These are phyloP conservation scores for Hypomecis punctinalis DNA, from an alignment of 2,888 invertebrate species.

Conservation along the genomic window DNA sequence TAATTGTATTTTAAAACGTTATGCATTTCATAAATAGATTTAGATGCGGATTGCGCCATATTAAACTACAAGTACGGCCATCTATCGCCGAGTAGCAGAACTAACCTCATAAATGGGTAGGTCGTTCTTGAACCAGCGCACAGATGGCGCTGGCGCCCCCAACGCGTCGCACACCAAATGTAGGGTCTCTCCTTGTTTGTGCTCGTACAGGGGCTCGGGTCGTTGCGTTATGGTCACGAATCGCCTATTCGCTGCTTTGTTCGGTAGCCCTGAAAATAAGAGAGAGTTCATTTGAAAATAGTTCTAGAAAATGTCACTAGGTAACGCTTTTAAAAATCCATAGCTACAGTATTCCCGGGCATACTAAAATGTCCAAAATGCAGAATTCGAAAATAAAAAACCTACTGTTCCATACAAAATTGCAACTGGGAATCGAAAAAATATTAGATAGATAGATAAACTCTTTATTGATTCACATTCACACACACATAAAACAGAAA, in stretches of 20 bases:
- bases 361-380: too few relatives aligned
- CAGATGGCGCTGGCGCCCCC: conserved; percentile 92
- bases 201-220: conserved; percentile 76
- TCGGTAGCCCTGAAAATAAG: conserved; percentile 45
- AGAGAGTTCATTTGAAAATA: conserved; percentile 1
- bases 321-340: background rate
- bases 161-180: conserved; percentile 92
- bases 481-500: too few relatives aligned
- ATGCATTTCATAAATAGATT: too few relatives aligned
- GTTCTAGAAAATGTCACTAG: background rate
- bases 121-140: conserved; percentile 93
- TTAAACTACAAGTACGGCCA: conserved; percentile 14
- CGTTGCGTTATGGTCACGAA: conserved; percentile 57
- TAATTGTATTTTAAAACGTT: too few relatives aligned
- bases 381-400: too few relatives aligned
- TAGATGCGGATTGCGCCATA: too few relatives aligned
- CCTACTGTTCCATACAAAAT: too few relatives aligned
- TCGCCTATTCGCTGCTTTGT: conserved; percentile 42
- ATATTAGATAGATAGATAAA: too few relatives aligned
- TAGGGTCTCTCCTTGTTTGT: conserved; percentile 81
- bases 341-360: too few relatives aligned
- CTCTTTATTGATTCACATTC: too few relatives aligned
- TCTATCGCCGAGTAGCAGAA: conserved; percentile 25
- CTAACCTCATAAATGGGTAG: conserved; percentile 87
- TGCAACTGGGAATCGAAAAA: too few relatives aligned